Evolutionary conservation across 1,140 invertebrate species (phyloP).

Genomic region (Anastrepha ludens): DNA sequence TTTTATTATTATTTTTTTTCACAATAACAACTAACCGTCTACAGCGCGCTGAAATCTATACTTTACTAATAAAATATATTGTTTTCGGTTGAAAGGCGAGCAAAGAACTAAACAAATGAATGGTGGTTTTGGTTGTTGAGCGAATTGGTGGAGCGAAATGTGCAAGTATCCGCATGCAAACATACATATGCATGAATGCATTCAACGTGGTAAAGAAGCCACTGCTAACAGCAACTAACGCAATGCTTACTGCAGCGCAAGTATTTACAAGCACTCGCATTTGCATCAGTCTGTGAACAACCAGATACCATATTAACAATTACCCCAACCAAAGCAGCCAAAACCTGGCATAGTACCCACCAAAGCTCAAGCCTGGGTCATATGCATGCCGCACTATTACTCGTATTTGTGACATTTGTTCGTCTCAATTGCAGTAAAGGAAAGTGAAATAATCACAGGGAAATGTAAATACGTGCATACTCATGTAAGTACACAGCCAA

Average conservation of each 20-base stretch:
- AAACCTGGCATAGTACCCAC: no score
- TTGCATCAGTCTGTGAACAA: not conserved
- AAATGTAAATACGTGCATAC: slow-evolving; percentile 11
- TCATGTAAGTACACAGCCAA: not conserved
- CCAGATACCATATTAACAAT: no score
- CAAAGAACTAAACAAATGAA: slow-evolving; percentile 34
- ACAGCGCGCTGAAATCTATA: not conserved
- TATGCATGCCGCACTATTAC: not conserved
- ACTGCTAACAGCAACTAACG: not conserved
- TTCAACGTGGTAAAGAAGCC: not conserved
- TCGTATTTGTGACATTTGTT: slow-evolving; percentile 40
- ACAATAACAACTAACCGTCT: not conserved
- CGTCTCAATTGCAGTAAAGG: slow-evolving; percentile 7
- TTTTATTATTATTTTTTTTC: not conserved
- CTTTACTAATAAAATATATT: not conserved
- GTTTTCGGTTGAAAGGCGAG: slow-evolving; percentile 35
- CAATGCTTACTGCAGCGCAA: slow-evolving; percentile 1
- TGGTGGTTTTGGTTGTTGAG: slow-evolving; percentile 9
- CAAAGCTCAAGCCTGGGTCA: not conserved
- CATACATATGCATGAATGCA: not conserved
- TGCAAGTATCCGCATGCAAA: not conserved
- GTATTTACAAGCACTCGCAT: slow-evolving; percentile 13
- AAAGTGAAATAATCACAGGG: slow-evolving; percentile 51
- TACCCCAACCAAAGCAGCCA: no score
- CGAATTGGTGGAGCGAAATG: slow-evolving; percentile 30